These are phyloP conservation scores for Plodia interpunctella DNA, from an alignment of 1,140 invertebrate species.

Conservation along the genomic window DNA sequence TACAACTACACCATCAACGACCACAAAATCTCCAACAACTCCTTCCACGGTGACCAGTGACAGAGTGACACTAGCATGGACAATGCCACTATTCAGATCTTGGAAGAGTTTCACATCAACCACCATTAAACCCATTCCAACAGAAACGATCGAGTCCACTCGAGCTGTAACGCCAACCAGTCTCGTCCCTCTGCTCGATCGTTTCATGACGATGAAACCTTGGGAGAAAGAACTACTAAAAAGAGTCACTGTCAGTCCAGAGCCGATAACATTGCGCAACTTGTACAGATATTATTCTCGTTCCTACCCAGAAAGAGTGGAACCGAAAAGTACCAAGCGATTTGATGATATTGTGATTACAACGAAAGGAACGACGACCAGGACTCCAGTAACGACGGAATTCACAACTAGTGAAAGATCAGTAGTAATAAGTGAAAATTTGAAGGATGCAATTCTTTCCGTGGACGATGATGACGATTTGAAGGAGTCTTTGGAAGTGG, in stretches of 20 bases:
- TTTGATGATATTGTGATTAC: constrained; percentile 61
- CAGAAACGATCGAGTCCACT: constrained; percentile 41
- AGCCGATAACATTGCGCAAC: constrained; percentile 44
- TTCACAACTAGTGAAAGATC: constrained; percentile 40
- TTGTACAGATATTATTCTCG: constrained; percentile 50
- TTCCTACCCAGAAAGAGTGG: constrained; percentile 40
- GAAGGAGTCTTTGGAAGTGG: constrained; percentile 66
- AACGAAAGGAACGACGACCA: constrained; percentile 46
- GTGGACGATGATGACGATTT: constrained; percentile 70
- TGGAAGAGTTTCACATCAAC: constrained; percentile 57
- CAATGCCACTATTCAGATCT: constrained; percentile 53
- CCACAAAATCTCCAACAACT: constrained; percentile 28
- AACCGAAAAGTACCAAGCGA: constrained; percentile 34
- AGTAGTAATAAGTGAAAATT: constrained; percentile 43
- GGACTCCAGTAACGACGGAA: constrained; percentile 37
- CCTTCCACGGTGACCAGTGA: constrained; percentile 35
- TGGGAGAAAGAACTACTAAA: constrained; percentile 65
- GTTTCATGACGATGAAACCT: constrained; percentile 53
- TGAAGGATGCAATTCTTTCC: constrained; percentile 60
- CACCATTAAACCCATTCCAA: constrained; percentile 41
- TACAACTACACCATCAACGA: constrained; percentile 27
- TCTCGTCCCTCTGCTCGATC: constrained; percentile 42
- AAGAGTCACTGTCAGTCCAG: constrained; percentile 50
- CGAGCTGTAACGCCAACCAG: constrained; percentile 44
- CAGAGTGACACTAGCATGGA: constrained; percentile 53